Conservation (phyloP, 1,140 invertebrate species). For the Phthorimaea operculella region DNA sequence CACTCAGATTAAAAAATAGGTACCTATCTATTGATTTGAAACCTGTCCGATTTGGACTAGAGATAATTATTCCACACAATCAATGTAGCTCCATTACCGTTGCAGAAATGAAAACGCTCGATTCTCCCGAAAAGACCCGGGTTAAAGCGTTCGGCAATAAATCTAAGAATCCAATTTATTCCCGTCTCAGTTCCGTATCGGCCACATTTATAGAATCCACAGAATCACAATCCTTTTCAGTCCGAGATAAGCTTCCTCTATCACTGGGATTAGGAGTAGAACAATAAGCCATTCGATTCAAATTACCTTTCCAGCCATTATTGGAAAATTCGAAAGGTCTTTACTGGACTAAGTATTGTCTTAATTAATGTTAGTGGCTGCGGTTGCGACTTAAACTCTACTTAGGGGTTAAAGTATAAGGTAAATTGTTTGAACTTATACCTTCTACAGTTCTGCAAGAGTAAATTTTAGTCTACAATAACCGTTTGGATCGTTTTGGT, state of each 20-base stretch:
- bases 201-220: slow-evolving; percentile 30
- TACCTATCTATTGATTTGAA: too few species aligned
- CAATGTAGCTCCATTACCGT: background rate
- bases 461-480: too few species aligned
- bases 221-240: slow-evolving; percentile 23
- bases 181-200: slow-evolving; percentile 38
- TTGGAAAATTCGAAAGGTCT: slow-evolving; percentile 14
- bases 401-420: too few species aligned
- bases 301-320: slow-evolving; percentile 24
- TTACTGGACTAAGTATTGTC: background rate
- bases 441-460: too few species aligned
- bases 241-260: slow-evolving; percentile 30
- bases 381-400: too few species aligned
- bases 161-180: slow-evolving; percentile 41
- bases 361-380: background rate
- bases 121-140: slow-evolving; percentile 20
- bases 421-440: too few species aligned
- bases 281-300: slow-evolving; percentile 39
- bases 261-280: slow-evolving; percentile 28
- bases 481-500: too few species aligned
- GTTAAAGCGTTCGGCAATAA: slow-evolving; percentile 48
- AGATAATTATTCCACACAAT: too few species aligned
- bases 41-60: too few species aligned
- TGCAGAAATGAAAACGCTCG: slow-evolving; percentile 18
- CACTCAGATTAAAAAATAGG: too few species aligned